These are phyloP conservation scores for Leucoma salicis DNA, from an alignment of 2,888 invertebrate species.

Conservation along the genomic window DNA sequence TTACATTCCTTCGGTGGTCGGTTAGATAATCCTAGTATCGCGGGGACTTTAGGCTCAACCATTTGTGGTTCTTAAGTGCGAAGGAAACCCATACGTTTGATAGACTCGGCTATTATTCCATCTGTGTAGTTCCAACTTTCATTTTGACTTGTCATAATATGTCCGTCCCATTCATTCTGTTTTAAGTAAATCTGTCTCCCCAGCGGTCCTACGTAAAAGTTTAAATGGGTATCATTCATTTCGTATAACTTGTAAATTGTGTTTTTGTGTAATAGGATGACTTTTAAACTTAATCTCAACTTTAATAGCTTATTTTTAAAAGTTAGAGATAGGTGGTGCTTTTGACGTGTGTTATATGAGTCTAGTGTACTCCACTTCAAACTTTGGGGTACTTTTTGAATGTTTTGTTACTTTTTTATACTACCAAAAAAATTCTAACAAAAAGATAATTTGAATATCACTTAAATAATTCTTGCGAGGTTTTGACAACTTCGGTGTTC, in stretches of 20 bases:
- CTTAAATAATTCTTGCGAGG: too few species aligned
- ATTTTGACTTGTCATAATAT: background rate
- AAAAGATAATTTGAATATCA: too few species aligned
- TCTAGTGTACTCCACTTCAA: background rate
- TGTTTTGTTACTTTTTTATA: too few species aligned
- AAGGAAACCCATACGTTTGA: too few species aligned
- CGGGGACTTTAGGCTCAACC: too few species aligned
- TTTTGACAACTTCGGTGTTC: too few species aligned
- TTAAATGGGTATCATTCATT: conserved; percentile 65
- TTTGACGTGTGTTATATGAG: conserved; percentile 4
- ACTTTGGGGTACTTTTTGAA: background rate
- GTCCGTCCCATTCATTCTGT: conserved; percentile 11
- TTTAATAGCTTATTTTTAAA: conserved; percentile 59
- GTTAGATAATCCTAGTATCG: too few species aligned
- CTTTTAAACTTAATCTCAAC: conserved; percentile 62
- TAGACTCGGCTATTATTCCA: too few species aligned
- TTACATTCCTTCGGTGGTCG: too few species aligned
- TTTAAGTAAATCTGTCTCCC: conserved; percentile 40
- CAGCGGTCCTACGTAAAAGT: conserved; percentile 43
- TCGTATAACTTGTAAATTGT: conserved; percentile 66
- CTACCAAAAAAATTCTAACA: too few species aligned
- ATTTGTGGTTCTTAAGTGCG: too few species aligned
- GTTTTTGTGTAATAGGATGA: conserved; percentile 64
- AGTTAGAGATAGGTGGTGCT: conserved; percentile 2
- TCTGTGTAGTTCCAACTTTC: too few species aligned